These are phyloP conservation scores for Epinotia demarniana DNA, from an alignment of 2,888 invertebrate species.

Conservation along the genomic window DNA sequence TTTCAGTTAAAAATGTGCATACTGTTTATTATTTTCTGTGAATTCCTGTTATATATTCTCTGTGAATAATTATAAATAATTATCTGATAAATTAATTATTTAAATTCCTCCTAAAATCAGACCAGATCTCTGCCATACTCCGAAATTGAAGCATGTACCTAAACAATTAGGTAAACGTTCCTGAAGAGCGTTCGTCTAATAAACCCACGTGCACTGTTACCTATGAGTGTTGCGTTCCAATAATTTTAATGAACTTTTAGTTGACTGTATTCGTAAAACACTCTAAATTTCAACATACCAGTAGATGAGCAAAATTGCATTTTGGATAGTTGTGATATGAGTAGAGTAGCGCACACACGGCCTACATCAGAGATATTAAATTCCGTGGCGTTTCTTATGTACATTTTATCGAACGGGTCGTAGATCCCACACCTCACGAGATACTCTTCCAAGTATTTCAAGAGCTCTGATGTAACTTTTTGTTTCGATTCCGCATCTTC, in stretches of 20 bases:
- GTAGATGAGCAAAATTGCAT: constrained; percentile 90
- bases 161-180: too few species aligned
- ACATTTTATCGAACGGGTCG: constrained; percentile 94
- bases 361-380: constrained; percentile 89
- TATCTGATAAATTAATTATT: too few species aligned
- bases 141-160: too few species aligned
- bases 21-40: too few species aligned
- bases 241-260: neutral
- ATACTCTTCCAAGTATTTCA: constrained; percentile 89
- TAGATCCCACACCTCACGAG: constrained; percentile 94
- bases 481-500: constrained; percentile 77
- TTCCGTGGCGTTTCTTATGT: constrained; percentile 87
- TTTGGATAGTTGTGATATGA: constrained; percentile 90
- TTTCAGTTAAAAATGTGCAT: too few species aligned
- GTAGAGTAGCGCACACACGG: constrained; percentile 89
- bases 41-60: too few species aligned
- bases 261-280: neutral
- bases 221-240: neutral
- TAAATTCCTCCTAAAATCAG: too few species aligned
- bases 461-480: constrained; percentile 82
- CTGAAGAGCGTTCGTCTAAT: too few species aligned
- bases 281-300: constrained; percentile 78
- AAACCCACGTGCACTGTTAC: too few species aligned
- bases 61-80: too few species aligned
- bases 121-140: too few species aligned